Evolutionary conservation across 2,797 vertebrate species (phyloP).

Genomic region (Xerus rutilus): DNA sequence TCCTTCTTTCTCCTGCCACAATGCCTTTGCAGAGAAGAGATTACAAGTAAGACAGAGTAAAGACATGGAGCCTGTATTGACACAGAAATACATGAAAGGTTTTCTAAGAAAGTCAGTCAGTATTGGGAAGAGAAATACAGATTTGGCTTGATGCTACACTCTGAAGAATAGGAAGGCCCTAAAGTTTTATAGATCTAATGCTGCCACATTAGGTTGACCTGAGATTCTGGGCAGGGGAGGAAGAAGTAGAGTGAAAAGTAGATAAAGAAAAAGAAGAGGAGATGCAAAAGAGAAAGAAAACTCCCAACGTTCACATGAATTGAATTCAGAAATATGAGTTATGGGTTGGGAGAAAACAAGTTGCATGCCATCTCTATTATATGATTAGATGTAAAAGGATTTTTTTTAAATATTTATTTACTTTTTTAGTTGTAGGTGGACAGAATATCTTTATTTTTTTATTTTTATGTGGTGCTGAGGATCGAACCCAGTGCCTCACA

Average conservation of each 20-base stretch:
- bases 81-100: slow-evolving; percentile 1
- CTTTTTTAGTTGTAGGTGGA: too few species aligned
- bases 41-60: not conserved
- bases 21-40: not conserved
- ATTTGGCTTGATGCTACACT: not conserved
- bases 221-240: not conserved
- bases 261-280: not conserved
- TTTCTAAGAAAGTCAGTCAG: not conserved
- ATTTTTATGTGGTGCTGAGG: too few species aligned
- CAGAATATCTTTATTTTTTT: too few species aligned
- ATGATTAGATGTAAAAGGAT: not conserved
- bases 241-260: not conserved
- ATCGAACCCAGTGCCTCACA: too few species aligned
- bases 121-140: not conserved
- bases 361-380: not conserved
- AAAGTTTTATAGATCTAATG: not conserved
- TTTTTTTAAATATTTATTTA: too few species aligned
- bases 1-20: not conserved
- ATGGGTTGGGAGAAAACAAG: not conserved
- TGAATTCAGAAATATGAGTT: not conserved
- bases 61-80: not conserved
- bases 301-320: not conserved
- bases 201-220: not conserved
- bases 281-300: not conserved
- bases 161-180: not conserved